Percentiles rank a stretch among this genome's conserved stretches.
Evolutionary conservation across 2,888 invertebrate species (phyloP).

Genomic region (Diplazon laetatorius): DNA sequence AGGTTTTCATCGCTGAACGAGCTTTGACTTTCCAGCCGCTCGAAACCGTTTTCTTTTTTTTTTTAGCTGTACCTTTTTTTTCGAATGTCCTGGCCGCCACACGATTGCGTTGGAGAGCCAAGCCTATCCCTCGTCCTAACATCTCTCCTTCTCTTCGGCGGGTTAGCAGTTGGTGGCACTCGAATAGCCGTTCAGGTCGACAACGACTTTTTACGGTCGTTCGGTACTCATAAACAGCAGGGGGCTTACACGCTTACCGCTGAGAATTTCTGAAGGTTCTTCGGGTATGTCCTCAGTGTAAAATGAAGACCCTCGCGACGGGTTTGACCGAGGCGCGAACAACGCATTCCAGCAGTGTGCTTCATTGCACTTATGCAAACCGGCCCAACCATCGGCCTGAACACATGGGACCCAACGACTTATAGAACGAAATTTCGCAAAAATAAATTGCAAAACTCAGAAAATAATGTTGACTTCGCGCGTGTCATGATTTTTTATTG

Average conservation of each 20-base stretch:
- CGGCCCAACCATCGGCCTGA: slow-evolving; percentile 28
- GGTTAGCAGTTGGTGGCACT: slow-evolving; percentile 61
- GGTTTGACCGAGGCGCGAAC: slow-evolving; percentile 49
- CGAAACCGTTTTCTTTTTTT: slow-evolving; percentile 31
- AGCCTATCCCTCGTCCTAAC: slow-evolving; percentile 16
- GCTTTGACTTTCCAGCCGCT: slow-evolving; percentile 45
- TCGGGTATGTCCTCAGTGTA: slow-evolving; percentile 20
- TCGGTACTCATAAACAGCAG: slow-evolving; percentile 68
- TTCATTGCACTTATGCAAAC: neutral
- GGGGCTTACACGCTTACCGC: slow-evolving; percentile 62
- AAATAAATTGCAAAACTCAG: slow-evolving; percentile 27
- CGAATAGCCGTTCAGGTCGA: slow-evolving; percentile 57
- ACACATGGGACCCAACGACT: slow-evolving; percentile 40
- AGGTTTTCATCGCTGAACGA: slow-evolving; percentile 59
- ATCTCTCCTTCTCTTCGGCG: slow-evolving; percentile 34
- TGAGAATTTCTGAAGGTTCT: slow-evolving; percentile 60
- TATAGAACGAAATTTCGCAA: slow-evolving; percentile 54
- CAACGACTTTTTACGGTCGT: slow-evolving; percentile 69
- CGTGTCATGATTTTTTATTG: slow-evolving; percentile 47
- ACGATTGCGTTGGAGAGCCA: neutral
- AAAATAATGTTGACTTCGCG: slow-evolving; percentile 56
- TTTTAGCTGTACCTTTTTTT: slow-evolving; percentile 43
- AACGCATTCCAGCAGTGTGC: slow-evolving; percentile 33
- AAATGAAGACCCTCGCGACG: slow-evolving; percentile 25
- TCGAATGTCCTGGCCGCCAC: slow-evolving; percentile 53